A percentile compares a stretch with the other conserved stretches of the same genome.
Conservation (phyloP, 2,888 invertebrate genomes). For the Idaea straminata region DNA sequence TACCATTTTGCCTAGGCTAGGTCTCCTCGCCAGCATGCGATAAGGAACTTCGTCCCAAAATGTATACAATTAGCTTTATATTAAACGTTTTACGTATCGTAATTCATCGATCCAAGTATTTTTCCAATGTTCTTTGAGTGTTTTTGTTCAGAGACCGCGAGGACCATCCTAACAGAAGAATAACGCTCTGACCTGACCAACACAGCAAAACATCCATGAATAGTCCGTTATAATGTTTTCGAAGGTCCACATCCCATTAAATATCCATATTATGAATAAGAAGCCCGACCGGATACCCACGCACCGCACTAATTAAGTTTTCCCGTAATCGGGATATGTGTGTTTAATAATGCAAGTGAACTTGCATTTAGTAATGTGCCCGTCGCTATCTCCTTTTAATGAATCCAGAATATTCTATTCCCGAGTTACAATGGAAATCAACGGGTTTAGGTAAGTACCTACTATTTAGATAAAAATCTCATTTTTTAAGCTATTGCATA, state of each 20-base stretch:
- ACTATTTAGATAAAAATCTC: too few relatives aligned
- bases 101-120: too few relatives aligned
- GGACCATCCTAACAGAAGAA: too few relatives aligned
- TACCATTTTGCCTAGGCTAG: too few relatives aligned
- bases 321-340: neutral
- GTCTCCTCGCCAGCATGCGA: too few relatives aligned
- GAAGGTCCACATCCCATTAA: neutral
- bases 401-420: neutral
- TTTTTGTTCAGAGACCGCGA: too few relatives aligned
- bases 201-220: neutral
- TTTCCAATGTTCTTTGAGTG: too few relatives aligned
- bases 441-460: neutral
- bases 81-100: too few relatives aligned
- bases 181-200: too few relatives aligned
- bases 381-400: neutral
- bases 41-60: too few relatives aligned
- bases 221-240: neutral
- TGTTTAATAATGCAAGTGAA: neutral
- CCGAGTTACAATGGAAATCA: neutral
- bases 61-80: too few relatives aligned
- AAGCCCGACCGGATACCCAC: neutral
- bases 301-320: neutral
- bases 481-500: too few relatives aligned
- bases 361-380: neutral
- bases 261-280: neutral